Base-by-base conservation (phyloP, 2,797 vertebrate species). In the Hypotaenidia philippensis region DNA sequence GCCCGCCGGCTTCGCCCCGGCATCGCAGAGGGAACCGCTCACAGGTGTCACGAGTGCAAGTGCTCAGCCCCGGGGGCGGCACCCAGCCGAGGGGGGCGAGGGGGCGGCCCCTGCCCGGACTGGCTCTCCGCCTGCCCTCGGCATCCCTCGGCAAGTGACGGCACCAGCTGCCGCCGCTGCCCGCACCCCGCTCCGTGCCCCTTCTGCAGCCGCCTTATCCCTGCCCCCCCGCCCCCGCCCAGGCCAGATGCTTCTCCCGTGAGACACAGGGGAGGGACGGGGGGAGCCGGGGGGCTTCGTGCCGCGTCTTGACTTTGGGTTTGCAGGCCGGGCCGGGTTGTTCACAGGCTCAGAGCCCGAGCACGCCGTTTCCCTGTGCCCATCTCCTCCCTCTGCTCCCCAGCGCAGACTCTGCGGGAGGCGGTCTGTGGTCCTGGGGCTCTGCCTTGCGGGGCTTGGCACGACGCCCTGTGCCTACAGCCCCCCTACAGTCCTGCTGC, bases 301-400 rank as follows among this genome's bases (percentile, higher is more conserved):
- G 70, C 53, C 60, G 1, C 5, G 1, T 10, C 68, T 63, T 52
- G 0, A 38, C 29, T 29, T 53, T 13, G 41, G 61, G 60, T 50
- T 90, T 6, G 2, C 0, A 2, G 49, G 36, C 41, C 10, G n/a
- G 47, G 36, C 27, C 2, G 17, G 52, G 8, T 50, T 36, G 32
- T 53, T 57, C 18, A 16, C 2, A 23, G 29, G 20, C n/a, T 75
- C 6, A 0, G 9, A 4, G 16, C 53, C 50, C 8, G 0, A 11
- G 17, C 0, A 27, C 20, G 50, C 31, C 2, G 0, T 17, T 20
- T 18, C 25, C 55, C 20, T 13, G 59, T 71, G 69, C 59, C 82
- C 4, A 0, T 13, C 71, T 27, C 61, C 34, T 32, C 44, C 52
- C 8, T 12, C 31, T 5, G 0, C 21, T 9, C 10, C 45, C 5